Evolutionary conservation across 2,113 vertebrate species (phyloP), one percentile per base, ranked within the genome.

Genomic region (Serilophus lunatus): DNA sequence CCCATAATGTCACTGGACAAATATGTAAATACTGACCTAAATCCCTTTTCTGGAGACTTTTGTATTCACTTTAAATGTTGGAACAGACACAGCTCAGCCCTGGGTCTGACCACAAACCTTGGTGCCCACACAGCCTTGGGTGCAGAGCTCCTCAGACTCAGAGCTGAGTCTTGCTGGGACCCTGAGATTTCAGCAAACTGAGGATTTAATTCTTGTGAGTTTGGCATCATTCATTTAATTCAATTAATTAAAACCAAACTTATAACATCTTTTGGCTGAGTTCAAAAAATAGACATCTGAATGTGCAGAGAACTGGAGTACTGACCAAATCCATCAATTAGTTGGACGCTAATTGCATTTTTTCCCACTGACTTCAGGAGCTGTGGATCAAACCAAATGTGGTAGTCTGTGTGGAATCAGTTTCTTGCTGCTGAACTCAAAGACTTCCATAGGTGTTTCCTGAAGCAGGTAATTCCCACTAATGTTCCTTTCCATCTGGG

Each of bases 21-120:
- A 95, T 96, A 97, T 97, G 96, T 97, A 97, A 97, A 96, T 97
- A 95, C 89, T 97, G 94, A 93, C 95, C 96, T 93, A 95, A 95
- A 97, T 97, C 91, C 74, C 15, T 88, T 59, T 68, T 56, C 96
- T 81, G 24, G 60, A 93, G 92, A 70, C 60, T 92, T 95, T 42
- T 77, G 75, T 25, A 49, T 71, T 90, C 33, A 0, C 51, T 91
- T 72, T 75, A 42, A 84, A 86, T 33, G 82, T 50, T 91, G 89
- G 86, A 89, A 40, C 31, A 91, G 95, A 53, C 81, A 69, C 70
- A 69, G 85, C 79, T 90, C 74, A 50, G 86, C 82, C 65, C 51
- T 42, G 15, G 23, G 53, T 38, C 61, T 78, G 77, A 44, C 18
- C 88, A 56, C 60, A 38, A 86, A 6, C 47, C 60, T 42, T 0